These are phyloP conservation scores for Piprites chloris DNA, from an alignment of 2,113 vertebrate genomes.

Conservation along the genomic window DNA sequence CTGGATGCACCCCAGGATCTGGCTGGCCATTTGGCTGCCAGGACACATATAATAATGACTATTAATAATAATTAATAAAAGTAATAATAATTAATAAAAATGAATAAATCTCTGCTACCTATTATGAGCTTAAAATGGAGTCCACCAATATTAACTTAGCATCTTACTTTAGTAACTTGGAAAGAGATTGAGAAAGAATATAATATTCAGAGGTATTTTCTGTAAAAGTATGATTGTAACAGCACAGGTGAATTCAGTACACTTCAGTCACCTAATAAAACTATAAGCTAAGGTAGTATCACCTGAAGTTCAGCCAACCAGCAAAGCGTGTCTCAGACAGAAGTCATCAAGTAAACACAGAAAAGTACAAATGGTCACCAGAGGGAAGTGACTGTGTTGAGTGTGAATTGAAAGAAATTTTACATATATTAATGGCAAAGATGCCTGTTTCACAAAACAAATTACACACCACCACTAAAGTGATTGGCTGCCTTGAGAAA, in stretches of 20 bases:
- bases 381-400: neutral
- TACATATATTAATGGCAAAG: neutral
- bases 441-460: conserved; percentile 39
- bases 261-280: neutral
- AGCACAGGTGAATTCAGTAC: neutral
- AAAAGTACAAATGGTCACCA: conserved; percentile 5
- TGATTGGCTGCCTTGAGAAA: conserved; percentile 42
- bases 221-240: neutral
- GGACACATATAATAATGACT: neutral
- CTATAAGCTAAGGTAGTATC: neutral
- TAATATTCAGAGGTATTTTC: neutral
- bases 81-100: neutral
- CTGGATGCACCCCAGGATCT: neutral
- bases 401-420: conserved; percentile 11
- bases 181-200: neutral
- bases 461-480: neutral
- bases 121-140: neutral
- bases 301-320: neutral
- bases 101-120: neutral
- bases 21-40: neutral
- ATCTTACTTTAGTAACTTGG: neutral
- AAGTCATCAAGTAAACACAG: neutral
- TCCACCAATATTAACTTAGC: neutral
- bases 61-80: neutral
- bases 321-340: neutral